A percentile compares a stretch with the other conserved stretches of the same genome.
Evolutionary conservation across 2,113 vertebrate species (phyloP).

Genomic region (Epinephelus cyanopodus): DNA sequence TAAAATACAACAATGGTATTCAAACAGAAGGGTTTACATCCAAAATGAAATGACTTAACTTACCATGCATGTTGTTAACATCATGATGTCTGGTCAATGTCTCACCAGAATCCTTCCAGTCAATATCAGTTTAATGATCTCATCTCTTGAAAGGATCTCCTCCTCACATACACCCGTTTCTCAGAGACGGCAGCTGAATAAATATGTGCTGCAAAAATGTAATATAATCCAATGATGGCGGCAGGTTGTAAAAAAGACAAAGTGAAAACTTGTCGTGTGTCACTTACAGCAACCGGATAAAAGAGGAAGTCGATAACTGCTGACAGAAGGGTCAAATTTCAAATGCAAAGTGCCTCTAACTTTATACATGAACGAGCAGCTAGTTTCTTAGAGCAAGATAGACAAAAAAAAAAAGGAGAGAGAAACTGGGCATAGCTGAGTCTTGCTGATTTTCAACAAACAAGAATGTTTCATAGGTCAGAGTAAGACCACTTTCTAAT

Average conservation of each 20-base stretch:
- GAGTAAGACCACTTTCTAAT: neutral
- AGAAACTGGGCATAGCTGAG: neutral
- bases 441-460: neutral
- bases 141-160: neutral
- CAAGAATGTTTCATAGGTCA: neutral
- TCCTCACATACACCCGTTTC: neutral
- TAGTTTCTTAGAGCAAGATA: neutral
- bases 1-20: neutral
- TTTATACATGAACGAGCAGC: neutral
- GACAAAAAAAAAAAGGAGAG: neutral
- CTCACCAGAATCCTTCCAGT: neutral
- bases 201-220: neutral
- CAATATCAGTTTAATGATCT: neutral
- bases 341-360: constrained; percentile 23
- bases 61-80: constrained; percentile 69
- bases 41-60: constrained; percentile 11
- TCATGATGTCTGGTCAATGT: constrained; percentile 33
- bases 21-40: neutral
- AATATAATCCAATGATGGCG: neutral
- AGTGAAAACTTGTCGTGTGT: neutral
- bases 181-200: neutral
- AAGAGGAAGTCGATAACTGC: constrained; percentile 46
- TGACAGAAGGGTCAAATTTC: constrained; percentile 6
- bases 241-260: neutral
- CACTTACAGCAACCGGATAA: neutral